phyloP scores from a whole-genome alignment of 2,888 invertebrate genomes.

The Ernsta delagoae region DNA sequence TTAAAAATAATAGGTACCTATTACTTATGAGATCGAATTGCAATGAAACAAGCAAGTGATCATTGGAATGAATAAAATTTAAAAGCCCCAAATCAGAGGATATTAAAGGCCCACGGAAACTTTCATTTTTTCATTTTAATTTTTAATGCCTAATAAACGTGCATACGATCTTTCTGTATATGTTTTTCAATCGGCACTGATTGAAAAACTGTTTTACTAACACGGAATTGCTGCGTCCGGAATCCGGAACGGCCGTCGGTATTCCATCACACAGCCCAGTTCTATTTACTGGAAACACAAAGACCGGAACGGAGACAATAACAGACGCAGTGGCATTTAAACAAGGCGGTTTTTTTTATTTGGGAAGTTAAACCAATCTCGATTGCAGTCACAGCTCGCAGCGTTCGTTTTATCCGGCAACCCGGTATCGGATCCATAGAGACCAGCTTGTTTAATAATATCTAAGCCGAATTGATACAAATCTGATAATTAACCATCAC shows the following conservation, averaged over 20 bases:
- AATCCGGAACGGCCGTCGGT: slow-evolving; percentile 1
- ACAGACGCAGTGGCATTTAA: slow-evolving; percentile 32
- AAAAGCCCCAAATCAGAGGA: too few relatives aligned
- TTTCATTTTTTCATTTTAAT: too few relatives aligned
- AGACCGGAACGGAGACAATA: slow-evolving; percentile 28
- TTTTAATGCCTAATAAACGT: too few relatives aligned
- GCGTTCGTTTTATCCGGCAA: slow-evolving; percentile 38
- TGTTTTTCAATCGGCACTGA: background rate
- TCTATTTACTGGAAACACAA: slow-evolving; percentile 34
- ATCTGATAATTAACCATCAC: slow-evolving; percentile 68
- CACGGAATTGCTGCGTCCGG: background rate
- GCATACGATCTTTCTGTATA: background rate
- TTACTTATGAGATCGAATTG: background rate
- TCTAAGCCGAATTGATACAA: slow-evolving; percentile 65
- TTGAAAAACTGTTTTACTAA: background rate
- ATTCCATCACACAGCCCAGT: slow-evolving; percentile 24
- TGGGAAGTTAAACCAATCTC: slow-evolving; percentile 42
- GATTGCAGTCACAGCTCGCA: slow-evolving; percentile 41
- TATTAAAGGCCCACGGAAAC: too few relatives aligned
- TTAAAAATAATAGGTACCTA: too few relatives aligned
- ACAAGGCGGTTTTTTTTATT: slow-evolving; percentile 26
- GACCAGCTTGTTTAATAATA: slow-evolving; percentile 66
- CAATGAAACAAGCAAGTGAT: background rate
- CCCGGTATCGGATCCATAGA: slow-evolving; percentile 40
- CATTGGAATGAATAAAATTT: too few relatives aligned